Base-by-base conservation (phyloP, 1,140 invertebrate genomes). In the Sminthurides bifidus region DNA sequence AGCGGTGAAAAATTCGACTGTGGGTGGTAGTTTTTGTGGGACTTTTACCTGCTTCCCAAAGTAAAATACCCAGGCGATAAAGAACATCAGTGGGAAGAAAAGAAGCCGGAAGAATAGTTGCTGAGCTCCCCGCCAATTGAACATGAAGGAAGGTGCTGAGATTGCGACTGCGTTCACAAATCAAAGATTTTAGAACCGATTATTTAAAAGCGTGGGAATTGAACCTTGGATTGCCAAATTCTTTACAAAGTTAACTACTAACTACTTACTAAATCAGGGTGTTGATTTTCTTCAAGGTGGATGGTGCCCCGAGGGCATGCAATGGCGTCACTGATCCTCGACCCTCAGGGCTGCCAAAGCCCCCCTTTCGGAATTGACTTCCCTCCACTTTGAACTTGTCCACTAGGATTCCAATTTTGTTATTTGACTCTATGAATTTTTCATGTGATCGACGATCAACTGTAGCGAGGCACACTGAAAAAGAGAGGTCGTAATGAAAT, bases 351-450 rank as follows among this genome's bases (percentile, higher is more conserved):
- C 41, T 56, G 51, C 63, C 46, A 19, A 66, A 59, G 14, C 69
- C 70, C 68, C 76, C 75, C 68, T 85, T 79, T 61, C 82, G 66
- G 65, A 81, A 80, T 50, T 79, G 73, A 31, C 74, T 71, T 30
- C 83, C 84, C 70, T 92, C 88, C 15, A 83, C 69, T 67, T 88
- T 90, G 66, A 92, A 94, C 67, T 91, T 88, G 52, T 93, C 88
- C 0, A 93, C 89, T 1, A 94, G 68, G 0, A 87, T 83, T 5
- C 87, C 83, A 63, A 93, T 93, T 70, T 93, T 89, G 57, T 90
- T 85, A 67, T 88, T 92, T 0, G 89, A 92, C 68, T 93, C 89
- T 10, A 93, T 75, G 68, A 92, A 92, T 14, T 87, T 75, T 70
- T 93, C 89, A 24, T 88, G 76, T 2, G 84, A 88, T 52, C 87